Base-by-base conservation (phyloP, 2,797 vertebrate species). In the Mormyrus hasselquistii region DNA sequence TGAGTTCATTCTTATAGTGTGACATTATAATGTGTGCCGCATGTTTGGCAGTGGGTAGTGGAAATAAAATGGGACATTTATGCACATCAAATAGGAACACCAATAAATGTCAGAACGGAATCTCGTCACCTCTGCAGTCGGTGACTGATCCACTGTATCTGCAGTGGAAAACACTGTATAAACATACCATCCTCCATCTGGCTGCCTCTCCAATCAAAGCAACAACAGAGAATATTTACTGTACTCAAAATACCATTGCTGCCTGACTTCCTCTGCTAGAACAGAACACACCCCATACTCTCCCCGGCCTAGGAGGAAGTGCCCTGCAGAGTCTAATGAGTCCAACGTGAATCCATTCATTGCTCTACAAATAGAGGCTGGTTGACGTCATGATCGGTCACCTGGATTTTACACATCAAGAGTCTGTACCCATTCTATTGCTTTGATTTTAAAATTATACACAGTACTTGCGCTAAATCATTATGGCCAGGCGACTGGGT, bases 191-290 rank as follows among this genome's bases (percentile, higher is more conserved):
- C 25, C 41, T 88, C 90, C 16, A 90, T 44, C 89, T 90, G 87
- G 50, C 88, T 90, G 79, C 22, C 25, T 89, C 88, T 92, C 91
- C 90, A 93, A 93, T 88, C 92, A 94, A 92, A 94, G 91, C 87
- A 92, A 89, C 88, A 91, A 90, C 76, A 83, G 55, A 3, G 50
- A 90, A 76, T 91, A 90, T 93, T 94, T 93, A 91, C 86, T 90
- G 79, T 89, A 57, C 90, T 84, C 87, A 91, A 90, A 91, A 90
- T 91, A 90, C 88, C 88, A 90, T 85, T 90, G 90, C 92, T 91
- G 88, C 89, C 88, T 90, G 90, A 89, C 82, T 91, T 94, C 91
- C 89, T 92, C 59, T 62, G 89, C 91, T 91, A 89, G 25, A 84
- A 34, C 38, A 34, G 50, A 44, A 76, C 25, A 79, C 91, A 91